Percentiles rank a stretch among this genome's conserved stretches.
Evolutionary conservation across 2,888 invertebrate species (phyloP).

Genomic region (Limnephilus auricula): DNA sequence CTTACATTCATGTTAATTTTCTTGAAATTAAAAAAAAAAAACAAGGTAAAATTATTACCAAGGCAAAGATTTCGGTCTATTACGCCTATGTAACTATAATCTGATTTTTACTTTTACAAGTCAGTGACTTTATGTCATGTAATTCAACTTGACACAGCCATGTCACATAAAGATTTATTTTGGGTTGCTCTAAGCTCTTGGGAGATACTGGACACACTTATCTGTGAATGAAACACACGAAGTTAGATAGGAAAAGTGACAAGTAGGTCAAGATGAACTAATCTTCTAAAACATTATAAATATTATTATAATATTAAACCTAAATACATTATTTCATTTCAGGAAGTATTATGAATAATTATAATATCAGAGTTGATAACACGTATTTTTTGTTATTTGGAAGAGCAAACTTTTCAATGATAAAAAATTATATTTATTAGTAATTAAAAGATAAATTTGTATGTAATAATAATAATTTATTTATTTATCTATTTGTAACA

Average conservation of each 20-base stretch:
- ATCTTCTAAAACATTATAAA: neutral
- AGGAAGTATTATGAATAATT: neutral
- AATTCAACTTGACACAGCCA: neutral
- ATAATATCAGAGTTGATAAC: neutral
- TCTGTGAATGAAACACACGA: slow-evolving; percentile 3
- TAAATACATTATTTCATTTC: neutral
- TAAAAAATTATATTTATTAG: neutral
- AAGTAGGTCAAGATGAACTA: neutral
- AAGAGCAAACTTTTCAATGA: neutral
- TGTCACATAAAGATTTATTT: neutral
- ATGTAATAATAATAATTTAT: neutral
- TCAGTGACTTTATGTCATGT: neutral
- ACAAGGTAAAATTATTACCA: neutral
- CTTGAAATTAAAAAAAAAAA: neutral
- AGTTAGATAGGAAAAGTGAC: neutral
- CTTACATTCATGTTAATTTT: neutral
- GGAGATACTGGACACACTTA: neutral
- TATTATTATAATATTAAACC: neutral
- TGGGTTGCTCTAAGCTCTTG: neutral
- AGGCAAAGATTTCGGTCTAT: neutral
- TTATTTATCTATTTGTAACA: too few relatives aligned
- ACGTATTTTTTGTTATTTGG: neutral
- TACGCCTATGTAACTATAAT: neutral
- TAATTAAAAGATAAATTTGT: neutral
- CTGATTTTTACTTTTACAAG: neutral